phyloP scores from a whole-genome alignment of 92 coral and sea anemone species.

The Desmophyllum pertusum region DNA sequence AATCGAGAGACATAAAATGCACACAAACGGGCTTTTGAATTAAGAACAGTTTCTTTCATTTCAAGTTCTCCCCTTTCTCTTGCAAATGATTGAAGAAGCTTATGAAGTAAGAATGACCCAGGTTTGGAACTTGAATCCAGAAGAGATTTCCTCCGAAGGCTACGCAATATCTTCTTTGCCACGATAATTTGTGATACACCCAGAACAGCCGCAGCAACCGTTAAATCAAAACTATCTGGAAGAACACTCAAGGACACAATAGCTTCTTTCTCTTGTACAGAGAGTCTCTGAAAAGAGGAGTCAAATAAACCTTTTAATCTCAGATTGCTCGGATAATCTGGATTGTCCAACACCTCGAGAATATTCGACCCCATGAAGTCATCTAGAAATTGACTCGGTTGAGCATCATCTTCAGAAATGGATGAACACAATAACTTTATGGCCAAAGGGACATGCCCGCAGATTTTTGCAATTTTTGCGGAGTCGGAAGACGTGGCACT shows the following conservation, averaged over 20 bases:
- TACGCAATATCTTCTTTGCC: not conserved
- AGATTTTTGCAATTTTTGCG: too few relatives aligned
- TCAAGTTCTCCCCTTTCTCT: not conserved
- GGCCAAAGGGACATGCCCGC: too few relatives aligned
- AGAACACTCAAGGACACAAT: constrained; percentile 1
- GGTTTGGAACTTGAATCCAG: not conserved
- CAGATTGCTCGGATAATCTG: not conserved
- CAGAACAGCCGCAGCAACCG: not conserved
- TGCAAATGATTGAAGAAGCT: not conserved
- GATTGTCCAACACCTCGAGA: not conserved
- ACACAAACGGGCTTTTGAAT: not conserved
- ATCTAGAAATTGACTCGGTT: not conserved
- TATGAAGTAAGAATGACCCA: not conserved
- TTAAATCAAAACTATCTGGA: not conserved
- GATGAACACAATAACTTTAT: too few relatives aligned
- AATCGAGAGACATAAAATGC: not conserved
- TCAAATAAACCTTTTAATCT: not conserved
- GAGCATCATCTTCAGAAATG: not conserved
- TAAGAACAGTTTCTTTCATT: not conserved
- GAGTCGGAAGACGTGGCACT: too few relatives aligned
- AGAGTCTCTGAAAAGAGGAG: not conserved
- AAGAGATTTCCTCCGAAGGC: not conserved
- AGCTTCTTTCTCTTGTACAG: not conserved
- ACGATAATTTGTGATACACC: not conserved
- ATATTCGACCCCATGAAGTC: not conserved